Evolutionary conservation across 2,113 vertebrate species (phyloP), one percentile per base, ranked within the genome.

Genomic region (Cathartes aura): DNA sequence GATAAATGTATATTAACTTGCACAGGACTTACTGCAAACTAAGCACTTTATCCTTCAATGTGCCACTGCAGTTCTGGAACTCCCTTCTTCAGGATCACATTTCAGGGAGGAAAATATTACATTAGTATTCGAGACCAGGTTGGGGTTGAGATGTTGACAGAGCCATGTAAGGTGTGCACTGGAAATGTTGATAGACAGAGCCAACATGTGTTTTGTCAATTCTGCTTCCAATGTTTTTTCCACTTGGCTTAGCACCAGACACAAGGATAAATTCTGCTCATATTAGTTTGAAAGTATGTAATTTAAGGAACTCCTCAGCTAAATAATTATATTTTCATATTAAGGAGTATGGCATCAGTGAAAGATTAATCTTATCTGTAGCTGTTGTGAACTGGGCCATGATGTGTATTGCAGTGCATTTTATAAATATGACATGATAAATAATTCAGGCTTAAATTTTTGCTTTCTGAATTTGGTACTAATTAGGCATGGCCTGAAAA

Each of bases 401-500:
- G 90, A 52, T 94, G 83, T 93, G 89, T 87, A 36, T 67, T 91
- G 86, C 73, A 1, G 82, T 56, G 85, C 87, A 32, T 93, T 96
- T 97, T 82, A 81, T 92, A 97, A 97, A 95, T 94, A 94, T 9
- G 34, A 56, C 4, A 3, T 62, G 58, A 96, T 97, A 93, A 97
- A 97, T 98, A 96, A 97, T 97, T 96, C 90, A 96, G 71, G 40
- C 72, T 59, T 58, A 80, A 59, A 73, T 82, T 83, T 94, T 78
- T 94, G 62, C 91, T 92, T 93, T 75, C 95, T 78, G 88, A 79
- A 52, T 96, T 96, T 93, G 87, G 48, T 82, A 22, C 83, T 98
- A 97, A 97, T 97, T 97, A 97, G 79, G 48, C 93, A 66, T 74
- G 95, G 91, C 96, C 96, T 97, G 82, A 93, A 98, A 97, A 97